Conservation (phyloP, 2,888 invertebrate species). For the Agrilus cyanescens region DNA sequence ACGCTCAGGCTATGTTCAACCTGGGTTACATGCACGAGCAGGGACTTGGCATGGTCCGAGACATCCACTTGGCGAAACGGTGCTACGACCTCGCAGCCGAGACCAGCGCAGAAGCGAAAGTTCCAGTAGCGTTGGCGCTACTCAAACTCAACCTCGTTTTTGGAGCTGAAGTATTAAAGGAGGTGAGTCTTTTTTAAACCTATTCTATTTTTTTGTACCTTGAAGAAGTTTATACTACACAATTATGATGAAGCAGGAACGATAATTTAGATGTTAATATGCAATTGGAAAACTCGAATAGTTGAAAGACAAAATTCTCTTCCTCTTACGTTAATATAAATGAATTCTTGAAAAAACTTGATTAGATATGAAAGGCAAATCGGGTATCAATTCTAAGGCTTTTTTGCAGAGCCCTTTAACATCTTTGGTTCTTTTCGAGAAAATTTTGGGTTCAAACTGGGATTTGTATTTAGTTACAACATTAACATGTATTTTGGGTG, state of each 20-base stretch:
- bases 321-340: too few relatives aligned
- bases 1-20: constrained; percentile 96
- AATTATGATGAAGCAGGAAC: too few relatives aligned
- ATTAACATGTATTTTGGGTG: constrained; percentile 68
- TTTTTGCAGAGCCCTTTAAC: constrained; percentile 51
- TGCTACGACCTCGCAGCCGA: constrained; percentile 85
- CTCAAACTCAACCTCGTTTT: constrained; percentile 70
- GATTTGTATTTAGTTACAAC: constrained; percentile 83
- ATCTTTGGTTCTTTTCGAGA: constrained; percentile 54
- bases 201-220: too few relatives aligned
- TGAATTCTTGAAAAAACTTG: too few relatives aligned
- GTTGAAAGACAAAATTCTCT: too few relatives aligned
- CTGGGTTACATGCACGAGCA: constrained; percentile 99
- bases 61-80: constrained; percentile 93
- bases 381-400: too few relatives aligned
- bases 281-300: background rate
- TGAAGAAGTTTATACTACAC: too few relatives aligned
- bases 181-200: constrained; percentile 39
- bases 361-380: too few relatives aligned
- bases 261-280: too few relatives aligned
- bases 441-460: constrained; percentile 77
- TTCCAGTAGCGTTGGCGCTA: constrained; percentile 86
- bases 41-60: constrained; percentile 79
- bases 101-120: constrained; percentile 82
- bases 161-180: constrained; percentile 58